Evolutionary conservation across 2,797 vertebrate species (phyloP).

Genomic region (Corythornis leucogaster): DNA sequence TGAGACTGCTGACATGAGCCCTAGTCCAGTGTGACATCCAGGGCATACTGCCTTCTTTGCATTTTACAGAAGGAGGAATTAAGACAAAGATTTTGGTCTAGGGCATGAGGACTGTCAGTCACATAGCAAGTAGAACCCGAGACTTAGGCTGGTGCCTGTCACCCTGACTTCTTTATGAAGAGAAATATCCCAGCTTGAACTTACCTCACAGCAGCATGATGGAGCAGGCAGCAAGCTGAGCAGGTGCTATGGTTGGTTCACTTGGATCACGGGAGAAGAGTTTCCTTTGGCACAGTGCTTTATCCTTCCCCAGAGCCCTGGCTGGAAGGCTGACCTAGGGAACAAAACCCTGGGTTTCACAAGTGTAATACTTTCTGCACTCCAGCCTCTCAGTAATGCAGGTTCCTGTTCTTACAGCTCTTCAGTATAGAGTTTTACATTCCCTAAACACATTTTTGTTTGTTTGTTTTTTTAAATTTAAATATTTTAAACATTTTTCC

Average conservation of each 20-base stretch:
- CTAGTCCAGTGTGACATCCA: neutral
- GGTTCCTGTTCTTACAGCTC: neutral
- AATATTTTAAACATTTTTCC: neutral
- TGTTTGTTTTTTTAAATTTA: neutral
- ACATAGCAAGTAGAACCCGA: neutral
- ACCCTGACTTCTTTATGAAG: neutral
- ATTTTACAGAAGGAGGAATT: neutral
- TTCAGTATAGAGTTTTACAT: fast-evolving
- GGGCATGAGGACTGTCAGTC: neutral
- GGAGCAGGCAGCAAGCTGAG: neutral
- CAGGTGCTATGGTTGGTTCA: neutral
- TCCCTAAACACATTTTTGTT: neutral
- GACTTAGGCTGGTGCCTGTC: neutral
- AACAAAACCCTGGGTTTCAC: neutral
- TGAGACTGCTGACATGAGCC: neutral
- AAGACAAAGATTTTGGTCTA: neutral
- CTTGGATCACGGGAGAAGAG: neutral
- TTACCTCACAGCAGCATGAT: neutral
- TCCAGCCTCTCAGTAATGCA: neutral
- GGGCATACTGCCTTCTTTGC: neutral
- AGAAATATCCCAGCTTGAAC: neutral
- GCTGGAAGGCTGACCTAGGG: neutral
- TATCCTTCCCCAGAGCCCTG: neutral
- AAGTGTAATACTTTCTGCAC: neutral
- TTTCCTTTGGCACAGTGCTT: neutral